These are phyloP conservation scores for Troides oblongomaculatus DNA, from an alignment of 2,888 invertebrate species.

Conservation along the genomic window DNA sequence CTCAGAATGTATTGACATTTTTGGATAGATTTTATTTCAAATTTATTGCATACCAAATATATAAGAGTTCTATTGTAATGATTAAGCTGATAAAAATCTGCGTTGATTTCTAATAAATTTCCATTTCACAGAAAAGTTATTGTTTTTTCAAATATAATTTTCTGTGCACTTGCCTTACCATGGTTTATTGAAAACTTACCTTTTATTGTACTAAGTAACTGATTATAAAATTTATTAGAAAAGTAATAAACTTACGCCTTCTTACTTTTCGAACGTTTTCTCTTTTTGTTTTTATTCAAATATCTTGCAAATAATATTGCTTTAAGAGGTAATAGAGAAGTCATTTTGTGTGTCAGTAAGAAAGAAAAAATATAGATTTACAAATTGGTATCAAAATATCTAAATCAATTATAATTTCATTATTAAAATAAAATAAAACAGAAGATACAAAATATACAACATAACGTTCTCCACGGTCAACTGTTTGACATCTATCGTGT, in stretches of 20 bases:
- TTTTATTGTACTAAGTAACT: background rate
- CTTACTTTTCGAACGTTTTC: conserved; percentile 52
- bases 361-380: background rate
- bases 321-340: conserved; percentile 63
- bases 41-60: no score
- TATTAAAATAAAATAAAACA: background rate
- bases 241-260: conserved; percentile 48
- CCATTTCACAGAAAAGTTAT: no score
- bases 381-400: background rate
- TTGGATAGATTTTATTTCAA: no score
- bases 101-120: no score
- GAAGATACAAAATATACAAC: background rate
- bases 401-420: background rate
- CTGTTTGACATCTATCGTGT: background rate
- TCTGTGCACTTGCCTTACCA: no score
- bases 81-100: no score
- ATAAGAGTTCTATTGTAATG: no score
- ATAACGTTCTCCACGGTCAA: background rate
- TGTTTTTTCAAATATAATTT: no score
- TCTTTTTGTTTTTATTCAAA: conserved; percentile 56
- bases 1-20: no score
- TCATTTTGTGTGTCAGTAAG: conserved; percentile 43
- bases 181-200: no score
- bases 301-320: conserved; percentile 66
- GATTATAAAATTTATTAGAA: background rate